These are phyloP conservation scores for Calyptomena viridis DNA, from an alignment of 2,113 vertebrate species.

Conservation along the genomic window DNA sequence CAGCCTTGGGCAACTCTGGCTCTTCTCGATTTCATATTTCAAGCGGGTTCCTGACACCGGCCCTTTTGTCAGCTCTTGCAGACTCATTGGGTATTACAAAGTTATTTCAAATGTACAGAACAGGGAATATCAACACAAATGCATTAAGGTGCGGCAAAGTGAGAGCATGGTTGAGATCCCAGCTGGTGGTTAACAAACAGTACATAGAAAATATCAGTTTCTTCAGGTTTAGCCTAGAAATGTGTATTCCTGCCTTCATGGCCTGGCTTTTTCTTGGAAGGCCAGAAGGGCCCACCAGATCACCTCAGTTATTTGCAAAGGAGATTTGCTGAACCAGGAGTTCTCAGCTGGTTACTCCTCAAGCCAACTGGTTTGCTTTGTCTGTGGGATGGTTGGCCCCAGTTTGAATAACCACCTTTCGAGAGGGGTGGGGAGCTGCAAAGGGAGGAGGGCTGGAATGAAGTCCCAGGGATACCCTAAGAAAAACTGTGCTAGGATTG, in stretches of 20 bases:
- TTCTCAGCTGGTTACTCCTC: background rate
- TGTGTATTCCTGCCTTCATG: background rate
- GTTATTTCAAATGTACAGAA: background rate
- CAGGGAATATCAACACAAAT: background rate
- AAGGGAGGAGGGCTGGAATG: background rate
- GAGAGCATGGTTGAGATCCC: accelerated
- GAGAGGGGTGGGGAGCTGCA: background rate
- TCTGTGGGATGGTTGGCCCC: background rate
- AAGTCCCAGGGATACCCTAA: background rate
- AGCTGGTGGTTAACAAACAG: background rate
- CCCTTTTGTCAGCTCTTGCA: background rate
- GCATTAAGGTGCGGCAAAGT: background rate
- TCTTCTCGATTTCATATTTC: background rate
- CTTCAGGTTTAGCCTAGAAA: background rate
- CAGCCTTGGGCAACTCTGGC: background rate
- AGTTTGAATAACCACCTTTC: background rate
- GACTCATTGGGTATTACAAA: background rate
- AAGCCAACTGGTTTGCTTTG: background rate
- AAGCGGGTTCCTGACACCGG: background rate
- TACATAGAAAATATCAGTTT: background rate
- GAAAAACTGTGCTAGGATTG: background rate
- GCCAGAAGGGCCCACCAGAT: background rate
- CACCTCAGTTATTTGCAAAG: accelerated
- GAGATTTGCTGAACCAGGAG: background rate
- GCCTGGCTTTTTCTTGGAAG: background rate